Conservation (phyloP, 2,888 invertebrate genomes). For the Rhamnusium bicolor region DNA sequence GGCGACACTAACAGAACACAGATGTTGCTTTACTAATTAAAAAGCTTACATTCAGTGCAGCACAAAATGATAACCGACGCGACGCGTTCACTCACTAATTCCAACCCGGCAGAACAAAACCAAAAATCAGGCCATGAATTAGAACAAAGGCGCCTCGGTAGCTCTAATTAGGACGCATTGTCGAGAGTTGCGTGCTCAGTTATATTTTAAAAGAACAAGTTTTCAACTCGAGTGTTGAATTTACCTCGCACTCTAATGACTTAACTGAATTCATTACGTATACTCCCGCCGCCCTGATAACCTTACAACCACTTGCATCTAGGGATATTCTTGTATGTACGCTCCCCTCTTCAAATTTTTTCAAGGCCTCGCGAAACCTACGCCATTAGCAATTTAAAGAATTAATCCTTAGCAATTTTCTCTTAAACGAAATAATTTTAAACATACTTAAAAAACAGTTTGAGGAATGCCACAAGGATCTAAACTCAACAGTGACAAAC, state of each 20-base stretch:
- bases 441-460: background rate
- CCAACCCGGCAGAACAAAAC: constrained; percentile 56
- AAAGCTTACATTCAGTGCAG: constrained; percentile 63
- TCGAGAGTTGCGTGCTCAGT: constrained; percentile 61
- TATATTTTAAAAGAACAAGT: constrained; percentile 63
- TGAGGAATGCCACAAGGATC: background rate
- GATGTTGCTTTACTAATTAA: constrained; percentile 69
- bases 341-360: background rate
- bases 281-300: constrained; percentile 8
- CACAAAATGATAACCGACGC: constrained; percentile 62
- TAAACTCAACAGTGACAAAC: too few relatives aligned
- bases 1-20: constrained; percentile 65
- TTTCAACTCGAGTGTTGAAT: constrained; percentile 60
- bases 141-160: constrained; percentile 60
- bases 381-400: background rate
- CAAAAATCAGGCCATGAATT: constrained; percentile 60
- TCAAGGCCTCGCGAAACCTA: background rate
- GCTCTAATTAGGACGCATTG: constrained; percentile 65
- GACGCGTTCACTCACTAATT: constrained; percentile 61
- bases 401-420: background rate
- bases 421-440: background rate
- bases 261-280: constrained; percentile 61
- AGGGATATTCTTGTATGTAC: background rate
- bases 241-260: constrained; percentile 59
- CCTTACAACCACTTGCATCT: constrained; percentile 8